Evolutionary conservation across 37 sponge, comb jelly and placozoan species (phyloP).

Genomic region (Aphrocallistes beatrix): DNA sequence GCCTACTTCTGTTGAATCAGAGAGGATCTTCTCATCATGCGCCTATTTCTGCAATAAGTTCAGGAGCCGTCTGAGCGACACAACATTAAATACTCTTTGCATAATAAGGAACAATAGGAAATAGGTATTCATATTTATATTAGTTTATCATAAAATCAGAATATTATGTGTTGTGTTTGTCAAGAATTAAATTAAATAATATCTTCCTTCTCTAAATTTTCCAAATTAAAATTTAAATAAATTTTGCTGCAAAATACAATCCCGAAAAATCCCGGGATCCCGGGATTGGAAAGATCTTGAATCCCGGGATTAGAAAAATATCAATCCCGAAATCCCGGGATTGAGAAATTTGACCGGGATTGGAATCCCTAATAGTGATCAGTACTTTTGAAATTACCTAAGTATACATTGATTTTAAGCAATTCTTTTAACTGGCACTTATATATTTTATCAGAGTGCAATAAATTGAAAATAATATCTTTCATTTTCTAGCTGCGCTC

Average conservation of each 20-base stretch:
- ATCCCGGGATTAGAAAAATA: neutral
- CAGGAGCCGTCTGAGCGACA: neutral
- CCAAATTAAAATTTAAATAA: neutral
- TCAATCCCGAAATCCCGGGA: slow-evolving; percentile 17
- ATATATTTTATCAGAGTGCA: too few species aligned
- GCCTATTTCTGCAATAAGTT: neutral
- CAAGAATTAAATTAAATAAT: slow-evolving; percentile 2
- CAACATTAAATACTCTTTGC: slow-evolving; percentile 19
- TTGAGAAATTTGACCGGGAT: too few species aligned
- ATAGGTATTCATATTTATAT: neutral
- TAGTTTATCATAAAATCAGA: neutral
- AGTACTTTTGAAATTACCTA: too few species aligned
- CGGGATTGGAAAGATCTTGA: neutral
- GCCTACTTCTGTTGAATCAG: slow-evolving; percentile 19
- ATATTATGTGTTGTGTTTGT: slow-evolving; percentile 18
- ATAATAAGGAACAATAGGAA: slow-evolving; percentile 14
- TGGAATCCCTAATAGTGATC: too few species aligned
- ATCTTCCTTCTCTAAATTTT: slow-evolving; percentile 18
- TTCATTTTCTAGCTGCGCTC: too few species aligned
- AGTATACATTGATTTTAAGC: too few species aligned
- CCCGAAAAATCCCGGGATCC: neutral
- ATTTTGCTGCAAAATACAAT: slow-evolving; percentile 8
- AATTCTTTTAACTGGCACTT: too few species aligned
- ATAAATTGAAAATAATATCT: too few species aligned
- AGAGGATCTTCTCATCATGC: neutral